These are phyloP conservation scores for Mastacembelus armatus DNA, from an alignment of 2,797 vertebrate genomes.

Conservation along the genomic window DNA sequence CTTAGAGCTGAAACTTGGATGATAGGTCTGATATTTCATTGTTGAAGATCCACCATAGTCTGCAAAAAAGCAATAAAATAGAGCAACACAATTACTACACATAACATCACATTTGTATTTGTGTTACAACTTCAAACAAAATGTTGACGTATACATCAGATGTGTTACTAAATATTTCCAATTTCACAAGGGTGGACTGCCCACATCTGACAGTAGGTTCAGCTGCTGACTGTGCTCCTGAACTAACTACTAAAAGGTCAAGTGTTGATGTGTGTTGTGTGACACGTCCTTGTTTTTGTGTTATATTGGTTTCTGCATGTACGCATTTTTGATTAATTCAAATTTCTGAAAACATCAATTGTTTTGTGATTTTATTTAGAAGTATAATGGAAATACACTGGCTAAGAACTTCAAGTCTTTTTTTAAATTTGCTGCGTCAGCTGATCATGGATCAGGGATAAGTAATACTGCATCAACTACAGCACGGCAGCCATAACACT, in stretches of 20 bases:
- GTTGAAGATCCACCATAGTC: conserved; percentile 78
- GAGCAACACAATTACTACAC: conserved; percentile 10
- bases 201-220: neutral
- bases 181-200: neutral
- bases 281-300: neutral
- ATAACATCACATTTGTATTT: neutral
- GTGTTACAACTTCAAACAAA: too few species aligned
- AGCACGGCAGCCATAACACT: neutral
- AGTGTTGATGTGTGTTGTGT: neutral
- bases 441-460: neutral
- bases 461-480: conserved; percentile 14
- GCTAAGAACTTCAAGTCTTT: neutral
- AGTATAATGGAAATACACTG: neutral
- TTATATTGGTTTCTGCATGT: neutral
- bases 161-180: neutral
- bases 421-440: conserved; percentile 7
- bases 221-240: conserved; percentile 3
- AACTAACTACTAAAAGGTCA: neutral
- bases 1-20: conserved; percentile 79
- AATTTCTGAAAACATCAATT: neutral
- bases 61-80: conserved; percentile 48
- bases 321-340: neutral
- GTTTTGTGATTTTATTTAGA: neutral
- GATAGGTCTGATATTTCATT: conserved; percentile 77
- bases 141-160: too few species aligned